These are phyloP conservation scores for Zhuqinia jingwanae DNA, from an alignment of 2,888 invertebrate genomes.

Conservation along the genomic window DNA sequence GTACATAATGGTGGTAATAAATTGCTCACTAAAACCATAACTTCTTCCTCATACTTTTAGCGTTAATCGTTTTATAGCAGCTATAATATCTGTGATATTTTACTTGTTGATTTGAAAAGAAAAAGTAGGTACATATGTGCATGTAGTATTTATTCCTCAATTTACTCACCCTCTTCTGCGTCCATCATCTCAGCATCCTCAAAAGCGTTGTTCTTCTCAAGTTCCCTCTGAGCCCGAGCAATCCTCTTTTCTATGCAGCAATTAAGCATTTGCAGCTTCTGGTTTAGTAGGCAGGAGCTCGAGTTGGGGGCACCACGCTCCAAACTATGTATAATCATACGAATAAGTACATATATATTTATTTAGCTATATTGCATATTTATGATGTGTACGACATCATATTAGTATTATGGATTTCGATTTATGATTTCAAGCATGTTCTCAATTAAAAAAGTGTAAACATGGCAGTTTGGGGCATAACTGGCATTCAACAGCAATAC, in stretches of 20 bases:
- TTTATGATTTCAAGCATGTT: conserved; percentile 18
- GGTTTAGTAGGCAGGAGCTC: conserved; percentile 94
- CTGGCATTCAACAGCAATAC: neutral
- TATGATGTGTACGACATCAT: no score
- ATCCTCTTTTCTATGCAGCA: conserved; percentile 83
- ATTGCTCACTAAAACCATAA: no score
- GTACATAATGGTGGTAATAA: no score
- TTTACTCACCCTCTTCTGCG: conserved; percentile 73
- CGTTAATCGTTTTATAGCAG: no score
- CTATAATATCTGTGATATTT: no score
- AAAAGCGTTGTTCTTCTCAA: conserved; percentile 66
- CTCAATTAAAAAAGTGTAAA: conserved; percentile 1
- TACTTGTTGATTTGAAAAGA: no score
- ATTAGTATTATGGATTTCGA: no score
- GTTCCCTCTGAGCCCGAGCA: conserved; percentile 78
- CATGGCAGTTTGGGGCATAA: conserved; percentile 19
- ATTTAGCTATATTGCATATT: neutral
- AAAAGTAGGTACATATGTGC: no score
- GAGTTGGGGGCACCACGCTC: conserved; percentile 92
- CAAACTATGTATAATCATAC: conserved; percentile 85
- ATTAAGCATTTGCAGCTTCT: conserved; percentile 90
- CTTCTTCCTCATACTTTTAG: no score
- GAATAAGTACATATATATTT: neutral
- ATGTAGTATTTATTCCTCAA: no score
- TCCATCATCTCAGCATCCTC: conserved; percentile 66